Evolutionary conservation across 2,797 vertebrate species (phyloP), one percentile per base, ranked within the genome.

Genomic region (Pipistrellus nathusii): DNA sequence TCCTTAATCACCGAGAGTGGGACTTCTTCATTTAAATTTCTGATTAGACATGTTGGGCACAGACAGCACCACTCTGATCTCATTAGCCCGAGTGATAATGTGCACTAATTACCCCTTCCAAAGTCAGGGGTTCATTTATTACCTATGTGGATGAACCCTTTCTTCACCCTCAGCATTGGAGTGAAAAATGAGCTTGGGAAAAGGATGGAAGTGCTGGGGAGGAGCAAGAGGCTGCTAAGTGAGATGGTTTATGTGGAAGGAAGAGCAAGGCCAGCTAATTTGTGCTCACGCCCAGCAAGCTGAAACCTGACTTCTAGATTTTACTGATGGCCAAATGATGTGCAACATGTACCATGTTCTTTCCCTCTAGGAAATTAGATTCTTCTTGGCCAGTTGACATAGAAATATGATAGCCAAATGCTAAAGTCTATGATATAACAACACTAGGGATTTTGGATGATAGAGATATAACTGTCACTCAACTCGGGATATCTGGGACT

Each of bases 61-160:
- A 21, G 94, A 75, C 91, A 95, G 75, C 75, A 2, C 53, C 86
- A 90, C 86, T 87, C 59, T 83, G 66, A 80, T 97, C 89, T 96
- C 96, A 97, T 97, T 97, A 97, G 96, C 77, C 59, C 76, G 48
- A 96, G 94, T 90, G 91, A 93, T 96, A 95, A 96, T 97, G 93
- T 69, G 17, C 68, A 80, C 94, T 97, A 96, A 96, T 96, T 97
- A 68, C 27, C 86, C 80, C 64, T 94, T 92, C 92, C 96, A 66
- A 90, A 96, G 91, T 90, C 78, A 92, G 90, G 76, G 59, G 20
- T 90, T 97, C 57, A 17, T 96, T 97, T 96, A 88, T 96, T 96
- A 96, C 41, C 87, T 96, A 78, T 5, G 20, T 12, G 51, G 95
- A 94, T 59, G 66, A 96, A 88, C 2, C 12, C 96, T 92, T 93